Conservation (phyloP, 2,113 vertebrate genomes). For the Engystomops pustulosus region DNA sequence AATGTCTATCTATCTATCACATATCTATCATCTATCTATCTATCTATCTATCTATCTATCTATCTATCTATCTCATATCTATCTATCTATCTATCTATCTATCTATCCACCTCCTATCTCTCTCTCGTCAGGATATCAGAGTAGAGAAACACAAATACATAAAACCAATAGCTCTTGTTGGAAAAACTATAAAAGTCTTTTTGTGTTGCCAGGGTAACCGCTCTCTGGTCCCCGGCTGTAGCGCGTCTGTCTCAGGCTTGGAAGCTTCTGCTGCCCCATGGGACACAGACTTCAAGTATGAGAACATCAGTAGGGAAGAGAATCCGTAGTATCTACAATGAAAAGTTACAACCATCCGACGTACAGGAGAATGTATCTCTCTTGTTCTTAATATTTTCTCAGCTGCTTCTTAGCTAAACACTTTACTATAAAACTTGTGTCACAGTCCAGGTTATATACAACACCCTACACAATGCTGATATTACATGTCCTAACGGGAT, state of each 20-base stretch:
- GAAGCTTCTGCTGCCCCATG: conserved; percentile 27
- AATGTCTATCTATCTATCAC: not conserved
- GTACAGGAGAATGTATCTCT: too few species aligned
- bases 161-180: not conserved
- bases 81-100: not conserved
- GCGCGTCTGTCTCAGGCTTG: conserved; percentile 29
- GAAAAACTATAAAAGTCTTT: conserved; percentile 18
- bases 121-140: not conserved
- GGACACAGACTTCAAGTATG: conserved; percentile 30
- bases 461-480: too few species aligned
- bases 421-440: too few species aligned
- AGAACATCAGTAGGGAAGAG: not conserved
- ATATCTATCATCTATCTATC: not conserved
- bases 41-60: not conserved
- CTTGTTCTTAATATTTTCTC: too few species aligned
- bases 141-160: not conserved
- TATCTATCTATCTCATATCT: not conserved
- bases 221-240: not conserved
- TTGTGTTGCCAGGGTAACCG: conserved; percentile 13
- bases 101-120: not conserved
- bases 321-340: too few species aligned
- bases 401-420: too few species aligned
- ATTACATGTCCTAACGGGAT: too few species aligned
- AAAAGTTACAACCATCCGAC: too few species aligned
- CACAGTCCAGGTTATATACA: too few species aligned